Conservation (phyloP, 2,113 vertebrate genomes). For the Serilophus lunatus region DNA sequence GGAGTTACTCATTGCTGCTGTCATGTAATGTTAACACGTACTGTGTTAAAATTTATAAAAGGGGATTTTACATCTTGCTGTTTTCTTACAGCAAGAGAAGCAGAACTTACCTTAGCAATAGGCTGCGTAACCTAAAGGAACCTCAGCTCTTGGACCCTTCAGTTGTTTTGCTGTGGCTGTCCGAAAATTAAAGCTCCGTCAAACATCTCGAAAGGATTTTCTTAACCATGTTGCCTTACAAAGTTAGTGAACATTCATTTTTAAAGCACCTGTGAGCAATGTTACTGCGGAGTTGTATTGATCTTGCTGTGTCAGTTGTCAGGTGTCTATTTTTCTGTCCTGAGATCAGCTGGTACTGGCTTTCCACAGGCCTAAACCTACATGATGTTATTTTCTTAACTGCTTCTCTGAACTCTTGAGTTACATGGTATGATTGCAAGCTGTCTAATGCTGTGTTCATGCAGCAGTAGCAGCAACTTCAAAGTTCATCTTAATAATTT, state of each 20-base stretch:
- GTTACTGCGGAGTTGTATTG: neutral
- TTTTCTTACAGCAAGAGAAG: neutral
- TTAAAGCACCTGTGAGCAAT: neutral
- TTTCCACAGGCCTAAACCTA: neutral
- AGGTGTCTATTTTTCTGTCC: neutral
- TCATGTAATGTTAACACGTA: neutral
- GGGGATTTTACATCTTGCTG: neutral
- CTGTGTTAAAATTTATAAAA: neutral
- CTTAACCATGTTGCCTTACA: constrained; percentile 59
- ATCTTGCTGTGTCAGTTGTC: neutral
- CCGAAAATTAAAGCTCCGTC: neutral
- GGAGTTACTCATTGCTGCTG: constrained; percentile 9
- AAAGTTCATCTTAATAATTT: neutral
- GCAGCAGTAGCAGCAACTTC: neutral
- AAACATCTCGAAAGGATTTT: neutral
- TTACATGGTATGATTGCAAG: neutral
- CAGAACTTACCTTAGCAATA: constrained; percentile 11
- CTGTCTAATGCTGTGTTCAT: neutral
- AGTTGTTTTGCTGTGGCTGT: constrained; percentile 1
- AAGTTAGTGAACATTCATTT: neutral
- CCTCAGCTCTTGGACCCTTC: neutral
- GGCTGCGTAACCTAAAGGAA: neutral
- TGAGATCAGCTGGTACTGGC: neutral
- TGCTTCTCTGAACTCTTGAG: neutral
- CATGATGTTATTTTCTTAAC: neutral